phyloP scores from a whole-genome alignment of 2,888 invertebrate genomes.

The Yponomeuta plumbellus region DNA sequence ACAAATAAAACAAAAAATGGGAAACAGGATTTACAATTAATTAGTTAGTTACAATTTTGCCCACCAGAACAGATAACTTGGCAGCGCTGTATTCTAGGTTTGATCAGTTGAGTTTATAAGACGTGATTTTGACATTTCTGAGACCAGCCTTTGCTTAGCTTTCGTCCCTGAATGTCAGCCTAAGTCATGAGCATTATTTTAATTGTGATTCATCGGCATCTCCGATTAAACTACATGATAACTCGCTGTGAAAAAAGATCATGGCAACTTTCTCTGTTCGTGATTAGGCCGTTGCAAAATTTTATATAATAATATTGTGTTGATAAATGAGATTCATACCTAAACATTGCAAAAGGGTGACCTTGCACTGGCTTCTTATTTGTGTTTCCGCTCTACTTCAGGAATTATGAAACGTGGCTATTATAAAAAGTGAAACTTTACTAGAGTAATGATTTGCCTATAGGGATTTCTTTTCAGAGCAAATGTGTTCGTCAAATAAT shows the following conservation, averaged over 20 bases:
- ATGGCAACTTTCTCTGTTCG: constrained; percentile 10
- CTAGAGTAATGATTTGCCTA: constrained; percentile 16
- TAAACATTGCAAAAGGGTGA: constrained; percentile 20
- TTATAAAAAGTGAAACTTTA: constrained; percentile 36
- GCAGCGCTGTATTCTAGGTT: no score
- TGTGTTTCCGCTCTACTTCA: constrained; percentile 23
- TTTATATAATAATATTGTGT: constrained; percentile 6
- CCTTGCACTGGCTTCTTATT: constrained; percentile 34
- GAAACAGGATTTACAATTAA: no score
- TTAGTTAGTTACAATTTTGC: no score
- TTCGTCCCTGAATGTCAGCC: no score
- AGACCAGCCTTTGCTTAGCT: no score
- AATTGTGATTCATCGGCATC: not conserved
- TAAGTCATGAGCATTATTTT: not conserved
- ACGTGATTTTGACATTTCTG: no score
- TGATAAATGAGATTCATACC: constrained; percentile 12
- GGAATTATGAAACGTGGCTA: constrained; percentile 39
- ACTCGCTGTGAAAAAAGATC: not conserved
- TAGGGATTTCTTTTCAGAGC: not conserved
- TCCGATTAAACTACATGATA: not conserved
- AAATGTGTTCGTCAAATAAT: no score
- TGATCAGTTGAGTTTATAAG: no score
- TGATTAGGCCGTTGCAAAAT: constrained; percentile 7
- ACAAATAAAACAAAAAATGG: no score
- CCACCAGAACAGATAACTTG: no score